Evolutionary conservation across 1,140 invertebrate genomes (phyloP).

Genomic region (Hetaerina americana): DNA sequence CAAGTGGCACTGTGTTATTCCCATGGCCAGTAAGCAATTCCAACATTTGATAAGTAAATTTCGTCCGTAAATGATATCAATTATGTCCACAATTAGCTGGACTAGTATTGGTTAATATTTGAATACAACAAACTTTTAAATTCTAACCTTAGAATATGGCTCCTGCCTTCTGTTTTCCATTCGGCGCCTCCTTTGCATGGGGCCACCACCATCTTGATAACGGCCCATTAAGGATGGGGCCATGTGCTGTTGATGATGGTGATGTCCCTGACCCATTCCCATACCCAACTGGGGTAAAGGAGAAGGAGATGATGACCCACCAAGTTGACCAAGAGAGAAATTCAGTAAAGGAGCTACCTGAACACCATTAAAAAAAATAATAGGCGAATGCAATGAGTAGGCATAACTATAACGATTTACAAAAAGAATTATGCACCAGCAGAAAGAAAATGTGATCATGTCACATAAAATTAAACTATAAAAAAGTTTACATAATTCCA

Average conservation of each 20-base stretch:
- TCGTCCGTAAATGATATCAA: too few species aligned
- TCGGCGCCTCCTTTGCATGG: conserved; percentile 20
- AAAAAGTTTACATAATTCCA: too few species aligned
- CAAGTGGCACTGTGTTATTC: neutral
- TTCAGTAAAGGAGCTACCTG: neutral
- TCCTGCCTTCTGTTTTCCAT: conserved; percentile 32
- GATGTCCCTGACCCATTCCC: neutral
- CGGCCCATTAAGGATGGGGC: neutral
- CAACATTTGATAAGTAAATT: neutral
- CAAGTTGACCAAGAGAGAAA: neutral
- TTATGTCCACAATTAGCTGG: too few species aligned
- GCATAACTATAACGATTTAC: neutral
- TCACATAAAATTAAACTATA: too few species aligned
- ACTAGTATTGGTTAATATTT: too few species aligned
- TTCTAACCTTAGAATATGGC: conserved; percentile 34
- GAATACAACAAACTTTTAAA: conserved; percentile 16
- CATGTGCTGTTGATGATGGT: neutral
- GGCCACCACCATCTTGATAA: neutral
- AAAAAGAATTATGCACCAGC: too few species aligned
- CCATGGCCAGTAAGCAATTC: neutral
- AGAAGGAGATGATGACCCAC: neutral
- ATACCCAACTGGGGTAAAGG: neutral
- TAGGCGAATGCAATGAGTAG: neutral
- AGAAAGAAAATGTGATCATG: too few species aligned
- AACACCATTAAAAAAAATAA: neutral